Percentiles rank a stretch among this genome's conserved stretches.
These are phyloP conservation scores for Ephestia elutella DNA, from an alignment of 1,140 invertebrate genomes.

Conservation along the genomic window DNA sequence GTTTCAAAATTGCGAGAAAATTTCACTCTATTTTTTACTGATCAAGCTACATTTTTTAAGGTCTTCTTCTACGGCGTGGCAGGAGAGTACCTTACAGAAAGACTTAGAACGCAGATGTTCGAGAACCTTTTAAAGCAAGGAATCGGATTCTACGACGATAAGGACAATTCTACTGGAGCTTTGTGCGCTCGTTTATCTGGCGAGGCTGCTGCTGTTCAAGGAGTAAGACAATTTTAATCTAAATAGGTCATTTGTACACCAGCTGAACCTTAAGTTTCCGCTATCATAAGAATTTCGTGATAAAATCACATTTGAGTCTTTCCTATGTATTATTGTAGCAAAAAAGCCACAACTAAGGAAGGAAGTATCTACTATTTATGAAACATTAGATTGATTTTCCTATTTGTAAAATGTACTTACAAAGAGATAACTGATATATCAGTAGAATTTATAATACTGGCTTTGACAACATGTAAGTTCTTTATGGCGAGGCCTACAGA, in stretches of 20 bases:
- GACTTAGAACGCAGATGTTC: conserved; percentile 79
- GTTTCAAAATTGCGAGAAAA: not conserved
- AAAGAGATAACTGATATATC: too few relatives aligned
- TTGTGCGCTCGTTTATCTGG: conserved; percentile 81
- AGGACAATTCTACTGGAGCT: conserved; percentile 79
- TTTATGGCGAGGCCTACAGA: too few relatives aligned
- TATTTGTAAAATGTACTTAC: too few relatives aligned
- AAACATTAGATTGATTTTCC: too few relatives aligned
- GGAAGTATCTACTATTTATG: too few relatives aligned
- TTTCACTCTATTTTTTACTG: conserved; percentile 12
- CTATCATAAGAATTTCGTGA: too few relatives aligned
- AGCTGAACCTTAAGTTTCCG: too few relatives aligned
- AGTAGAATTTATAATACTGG: too few relatives aligned
- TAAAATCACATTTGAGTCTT: too few relatives aligned
- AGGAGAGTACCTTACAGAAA: conserved; percentile 81
- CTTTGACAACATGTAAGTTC: too few relatives aligned
- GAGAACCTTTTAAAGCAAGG: conserved; percentile 81
- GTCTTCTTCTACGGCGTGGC: conserved; percentile 77
- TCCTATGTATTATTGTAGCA: too few relatives aligned
- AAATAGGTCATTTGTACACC: not conserved
- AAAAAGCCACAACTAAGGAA: too few relatives aligned
- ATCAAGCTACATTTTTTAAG: conserved; percentile 30
- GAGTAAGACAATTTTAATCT: conserved; percentile 71
- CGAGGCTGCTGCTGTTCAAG: conserved; percentile 85
- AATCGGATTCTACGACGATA: conserved; percentile 84